Evolutionary conservation across 2,113 vertebrate genomes (phyloP).

Genomic region (Sebastes schlegelii): DNA sequence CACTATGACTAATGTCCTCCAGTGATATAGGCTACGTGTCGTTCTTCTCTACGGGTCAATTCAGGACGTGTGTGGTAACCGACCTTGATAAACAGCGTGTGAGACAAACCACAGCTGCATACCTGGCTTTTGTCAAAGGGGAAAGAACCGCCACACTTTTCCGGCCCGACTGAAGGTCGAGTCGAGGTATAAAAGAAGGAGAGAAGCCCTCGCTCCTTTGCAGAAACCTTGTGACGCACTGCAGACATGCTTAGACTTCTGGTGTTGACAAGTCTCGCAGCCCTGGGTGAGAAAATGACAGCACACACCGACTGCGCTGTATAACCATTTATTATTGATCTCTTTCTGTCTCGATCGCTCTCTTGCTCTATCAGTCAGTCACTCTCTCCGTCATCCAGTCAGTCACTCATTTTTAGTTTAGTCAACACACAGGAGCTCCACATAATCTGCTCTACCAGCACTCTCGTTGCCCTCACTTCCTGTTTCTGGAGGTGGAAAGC

Average conservation of each 20-base stretch:
- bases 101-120: constrained; percentile 68
- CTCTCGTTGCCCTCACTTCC: background rate
- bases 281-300: constrained; percentile 70
- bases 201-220: background rate
- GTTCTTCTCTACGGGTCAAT: constrained; percentile 26
- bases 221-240: constrained; percentile 38
- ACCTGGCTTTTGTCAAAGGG: constrained; percentile 28
- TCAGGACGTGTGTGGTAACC: constrained; percentile 7
- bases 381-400: no score
- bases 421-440: no score
- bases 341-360: no score
- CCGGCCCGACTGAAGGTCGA: constrained; percentile 44
- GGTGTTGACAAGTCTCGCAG: constrained; percentile 75
- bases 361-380: constrained; percentile 17
- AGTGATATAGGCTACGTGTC: constrained; percentile 28
- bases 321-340: no score
- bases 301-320: no score
- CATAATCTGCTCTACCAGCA: background rate
- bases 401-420: background rate
- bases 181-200: constrained; percentile 66
- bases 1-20: constrained; percentile 8
- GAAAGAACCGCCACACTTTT: constrained; percentile 13
- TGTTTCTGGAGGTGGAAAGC: background rate
- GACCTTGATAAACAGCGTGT: constrained; percentile 51
- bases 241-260: constrained; percentile 85